These are phyloP conservation scores for Rhinogobio ventralis DNA, from an alignment of 2,797 vertebrate species.

Conservation along the genomic window DNA sequence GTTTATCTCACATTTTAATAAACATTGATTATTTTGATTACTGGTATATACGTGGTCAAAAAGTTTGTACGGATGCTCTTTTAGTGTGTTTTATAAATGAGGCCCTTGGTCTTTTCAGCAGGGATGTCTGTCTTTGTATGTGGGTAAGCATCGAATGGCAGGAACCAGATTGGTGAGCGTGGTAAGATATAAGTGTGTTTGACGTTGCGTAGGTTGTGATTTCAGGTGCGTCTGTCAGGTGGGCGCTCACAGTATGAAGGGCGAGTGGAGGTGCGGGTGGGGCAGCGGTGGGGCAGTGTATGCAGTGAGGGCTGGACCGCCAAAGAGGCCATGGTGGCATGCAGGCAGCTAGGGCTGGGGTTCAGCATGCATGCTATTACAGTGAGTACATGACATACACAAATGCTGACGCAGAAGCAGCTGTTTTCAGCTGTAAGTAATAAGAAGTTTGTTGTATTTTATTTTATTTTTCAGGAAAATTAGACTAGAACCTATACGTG, in stretches of 20 bases:
- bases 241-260: constrained; percentile 86
- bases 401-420: constrained; percentile 16
- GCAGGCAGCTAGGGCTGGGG: constrained; percentile 90
- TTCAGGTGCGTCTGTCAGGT: constrained; percentile 86
- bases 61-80: not conserved
- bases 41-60: too few relatives aligned
- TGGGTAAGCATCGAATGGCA: constrained; percentile 7
- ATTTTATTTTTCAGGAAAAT: not conserved
- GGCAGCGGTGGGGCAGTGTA: constrained; percentile 87
- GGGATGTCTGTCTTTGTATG: not conserved
- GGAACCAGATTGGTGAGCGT: not conserved
- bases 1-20: not conserved
- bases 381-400: constrained; percentile 78
- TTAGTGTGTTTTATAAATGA: not conserved
- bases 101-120: not conserved
- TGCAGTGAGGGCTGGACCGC: constrained; percentile 92
- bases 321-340: constrained; percentile 90
- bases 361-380: constrained; percentile 90
- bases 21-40: not conserved
- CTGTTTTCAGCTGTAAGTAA: not conserved
- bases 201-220: constrained; percentile 79
- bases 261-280: constrained; percentile 88
- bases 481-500: not conserved
- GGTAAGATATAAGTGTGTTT: constrained; percentile 57
- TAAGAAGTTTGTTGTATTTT: not conserved